Percentiles rank a stretch among this genome's conserved stretches.
Evolutionary conservation across 1,140 invertebrate genomes (phyloP).

Genomic region (Leptinotarsa defecta): DNA sequence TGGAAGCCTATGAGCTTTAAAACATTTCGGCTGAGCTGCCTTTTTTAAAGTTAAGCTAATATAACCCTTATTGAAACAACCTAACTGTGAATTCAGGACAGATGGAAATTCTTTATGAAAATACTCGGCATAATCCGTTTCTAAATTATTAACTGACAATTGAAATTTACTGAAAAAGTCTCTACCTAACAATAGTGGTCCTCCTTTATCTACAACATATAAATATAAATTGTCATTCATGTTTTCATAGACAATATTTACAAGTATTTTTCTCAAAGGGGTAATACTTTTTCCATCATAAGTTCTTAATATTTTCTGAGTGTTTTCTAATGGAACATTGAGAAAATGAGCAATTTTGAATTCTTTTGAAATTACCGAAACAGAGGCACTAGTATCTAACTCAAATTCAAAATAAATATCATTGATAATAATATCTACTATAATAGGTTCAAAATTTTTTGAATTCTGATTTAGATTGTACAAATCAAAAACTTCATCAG

Average conservation of each 20-base stretch:
- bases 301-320: neutral
- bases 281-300: neutral
- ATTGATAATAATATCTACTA: neutral
- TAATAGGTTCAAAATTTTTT: neutral
- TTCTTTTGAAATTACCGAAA: neutral
- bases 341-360: neutral
- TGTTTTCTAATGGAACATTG: neutral
- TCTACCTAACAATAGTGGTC: neutral
- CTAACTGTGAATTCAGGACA: no score
- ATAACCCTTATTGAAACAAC: neutral
- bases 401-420: neutral
- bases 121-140: neutral
- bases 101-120: neutral
- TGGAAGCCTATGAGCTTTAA: neutral
- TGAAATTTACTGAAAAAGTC: neutral
- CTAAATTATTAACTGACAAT: neutral
- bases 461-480: neutral
- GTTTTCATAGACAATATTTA: neutral
- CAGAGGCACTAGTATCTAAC: neutral
- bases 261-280: neutral
- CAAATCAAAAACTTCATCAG: neutral
- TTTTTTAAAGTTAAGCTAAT: neutral
- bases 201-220: neutral
- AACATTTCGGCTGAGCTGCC: neutral
- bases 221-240: neutral